Base-by-base conservation (phyloP, 2,113 vertebrate species). In the Tapirus terrestris region DNA sequence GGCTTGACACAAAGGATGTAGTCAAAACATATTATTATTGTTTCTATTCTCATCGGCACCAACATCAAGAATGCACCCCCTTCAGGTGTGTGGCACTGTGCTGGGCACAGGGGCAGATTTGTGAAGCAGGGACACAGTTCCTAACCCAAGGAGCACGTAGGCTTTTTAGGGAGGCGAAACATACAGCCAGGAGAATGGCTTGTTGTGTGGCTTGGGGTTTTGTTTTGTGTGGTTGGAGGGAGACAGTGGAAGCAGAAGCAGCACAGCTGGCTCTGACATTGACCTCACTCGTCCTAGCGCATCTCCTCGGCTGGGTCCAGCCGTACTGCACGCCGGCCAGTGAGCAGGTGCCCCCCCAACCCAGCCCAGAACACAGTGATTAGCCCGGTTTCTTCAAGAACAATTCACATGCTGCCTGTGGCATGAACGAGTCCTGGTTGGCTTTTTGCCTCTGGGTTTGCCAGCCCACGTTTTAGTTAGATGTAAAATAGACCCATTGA, bases 81-180 rank as follows among this genome's bases (percentile, higher is more conserved):
- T 18, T 48, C 1, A 23, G 3, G 48, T 13, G 8, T 61, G 8
- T 4, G 1, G 36, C 1, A 2, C 36, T 5, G 2, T 8, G 43
- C 20, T 56, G 61, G 61, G 53, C 31, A 0, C 75, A 6, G 31
- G 80, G 92, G 36, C 48, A 70, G 75, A 8, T 31, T 10, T 0
- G 2, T 0, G 3, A 36, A 27, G 33, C 60, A 83, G 33, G 45
- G 36, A 63, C 16, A 2, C 16, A 1, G 3, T 45, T 23, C 60
- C 56, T 51, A 25, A 70, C 5, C 29, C 36, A 31, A 76, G 60
- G 53, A 75, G 3, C 5, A 11, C 0, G 6, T 6, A 39, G 77
- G 20, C 45, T 6, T 91, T 56, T n/a, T 4, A 2, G 68, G 65
- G 36, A 86, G 39, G 45, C 17, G 11, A 29, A 20, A 33, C 1